Conservation (phyloP, 2,797 vertebrate species). For the Choloepus didactylus region DNA sequence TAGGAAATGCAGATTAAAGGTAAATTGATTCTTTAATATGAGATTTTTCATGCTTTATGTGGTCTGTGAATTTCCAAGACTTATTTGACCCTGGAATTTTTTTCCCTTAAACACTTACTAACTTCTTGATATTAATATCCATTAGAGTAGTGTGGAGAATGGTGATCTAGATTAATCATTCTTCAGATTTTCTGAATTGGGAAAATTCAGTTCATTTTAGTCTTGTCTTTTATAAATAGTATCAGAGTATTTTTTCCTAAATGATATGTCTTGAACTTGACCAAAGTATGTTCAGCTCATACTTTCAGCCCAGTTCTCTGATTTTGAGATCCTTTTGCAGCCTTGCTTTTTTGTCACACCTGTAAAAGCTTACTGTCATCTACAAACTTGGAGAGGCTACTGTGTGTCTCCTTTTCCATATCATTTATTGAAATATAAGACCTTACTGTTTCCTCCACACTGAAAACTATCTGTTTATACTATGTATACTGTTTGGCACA, state of each 20-base stretch:
- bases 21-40: neutral
- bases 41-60: neutral
- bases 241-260: neutral
- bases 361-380: neutral
- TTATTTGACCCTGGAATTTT: slow-evolving; percentile 43
- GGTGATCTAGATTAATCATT: slow-evolving; percentile 36
- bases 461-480: slow-evolving; percentile 9
- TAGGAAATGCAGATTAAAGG: slow-evolving; percentile 54
- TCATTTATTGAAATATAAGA: slow-evolving; percentile 51
- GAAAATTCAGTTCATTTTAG: slow-evolving; percentile 38
- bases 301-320: neutral
- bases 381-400: neutral
- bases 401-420: neutral
- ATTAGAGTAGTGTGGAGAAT: neutral
- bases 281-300: neutral
- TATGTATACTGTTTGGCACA: neutral
- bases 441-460: neutral
- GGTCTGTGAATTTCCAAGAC: slow-evolving; percentile 10
- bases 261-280: slow-evolving; percentile 17
- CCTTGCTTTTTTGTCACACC: neutral
- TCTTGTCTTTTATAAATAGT: neutral
- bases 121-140: slow-evolving; percentile 21
- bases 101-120: slow-evolving; percentile 27
- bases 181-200: slow-evolving; percentile 55
- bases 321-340: slow-evolving; percentile 34